Percentiles rank a stretch among this genome's conserved stretches.
Conservation (phyloP, 2,797 vertebrate species). For the Ibycter americanus region DNA sequence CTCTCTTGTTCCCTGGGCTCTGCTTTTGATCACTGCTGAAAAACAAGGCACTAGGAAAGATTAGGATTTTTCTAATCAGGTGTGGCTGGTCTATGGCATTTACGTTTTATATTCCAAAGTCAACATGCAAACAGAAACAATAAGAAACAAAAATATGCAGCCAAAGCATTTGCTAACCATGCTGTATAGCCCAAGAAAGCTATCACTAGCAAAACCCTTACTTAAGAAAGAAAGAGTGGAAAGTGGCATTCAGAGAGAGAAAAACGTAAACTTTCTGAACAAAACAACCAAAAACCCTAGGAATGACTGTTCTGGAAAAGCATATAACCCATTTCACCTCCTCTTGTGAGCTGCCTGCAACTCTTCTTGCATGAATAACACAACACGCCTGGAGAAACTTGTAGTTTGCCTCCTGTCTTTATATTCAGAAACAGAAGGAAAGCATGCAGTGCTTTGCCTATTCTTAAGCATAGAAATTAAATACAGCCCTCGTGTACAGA, state of each 20-base stretch:
- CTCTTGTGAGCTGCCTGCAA: background rate
- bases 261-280: background rate
- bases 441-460: background rate
- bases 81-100: background rate
- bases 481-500: rapidly evolving
- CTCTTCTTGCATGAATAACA: background rate
- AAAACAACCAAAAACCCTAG: background rate
- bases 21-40: background rate
- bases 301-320: background rate
- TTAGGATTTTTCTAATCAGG: background rate
- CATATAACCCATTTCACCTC: background rate
- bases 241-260: background rate
- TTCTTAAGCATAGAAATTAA: background rate
- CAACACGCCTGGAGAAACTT: background rate
- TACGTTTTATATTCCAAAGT: background rate
- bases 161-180: background rate
- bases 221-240: background rate
- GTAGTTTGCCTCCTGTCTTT: background rate
- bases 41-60: background rate
- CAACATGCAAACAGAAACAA: background rate
- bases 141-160: background rate
- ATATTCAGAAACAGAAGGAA: background rate
- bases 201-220: background rate
- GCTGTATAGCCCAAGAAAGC: background rate
- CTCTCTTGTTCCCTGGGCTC: background rate